A percentile compares a stretch with the other conserved stretches of the same genome.
Evolutionary conservation across 2,888 invertebrate genomes (phyloP).

Genomic region (Eristalis pertinax): DNA sequence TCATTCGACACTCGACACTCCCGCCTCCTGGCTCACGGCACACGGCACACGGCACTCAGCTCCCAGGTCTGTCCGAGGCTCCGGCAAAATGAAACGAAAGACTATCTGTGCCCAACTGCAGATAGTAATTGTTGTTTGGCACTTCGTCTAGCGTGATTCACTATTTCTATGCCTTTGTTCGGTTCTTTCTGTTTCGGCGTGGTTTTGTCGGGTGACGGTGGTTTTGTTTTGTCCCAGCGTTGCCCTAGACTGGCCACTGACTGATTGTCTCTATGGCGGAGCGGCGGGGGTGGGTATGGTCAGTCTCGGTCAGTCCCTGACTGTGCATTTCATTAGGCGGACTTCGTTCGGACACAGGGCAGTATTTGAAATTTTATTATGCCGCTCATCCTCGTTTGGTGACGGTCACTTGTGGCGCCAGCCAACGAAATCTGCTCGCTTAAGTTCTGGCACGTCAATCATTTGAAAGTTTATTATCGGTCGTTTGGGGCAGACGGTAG

Average conservation of each 20-base stretch:
- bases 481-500: not conserved
- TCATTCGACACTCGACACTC: not conserved
- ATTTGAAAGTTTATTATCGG: not conserved
- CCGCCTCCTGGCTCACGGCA: not conserved
- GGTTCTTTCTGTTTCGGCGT: not conserved
- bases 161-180: conserved; percentile 29
- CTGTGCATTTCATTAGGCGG: conserved; percentile 50
- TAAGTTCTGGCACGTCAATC: not conserved
- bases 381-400: not conserved
- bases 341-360: not conserved
- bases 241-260: conserved; percentile 29
- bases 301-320: conserved; percentile 38
- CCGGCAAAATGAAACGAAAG: conserved; percentile 5
- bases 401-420: not conserved
- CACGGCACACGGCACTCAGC: not conserved
- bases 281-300: conserved; percentile 22
- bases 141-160: conserved; percentile 70
- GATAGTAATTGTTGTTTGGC: conserved; percentile 69
- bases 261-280: conserved; percentile 21
- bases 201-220: not conserved
- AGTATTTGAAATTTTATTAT: conserved; percentile 42
- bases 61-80: conserved; percentile 26
- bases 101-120: conserved; percentile 38
- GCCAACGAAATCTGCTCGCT: not conserved
- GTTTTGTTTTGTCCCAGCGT: conserved; percentile 24